Percentiles rank a stretch among this genome's conserved stretches.
Conservation (phyloP, 2,888 invertebrate species). For the Spisula solida region DNA sequence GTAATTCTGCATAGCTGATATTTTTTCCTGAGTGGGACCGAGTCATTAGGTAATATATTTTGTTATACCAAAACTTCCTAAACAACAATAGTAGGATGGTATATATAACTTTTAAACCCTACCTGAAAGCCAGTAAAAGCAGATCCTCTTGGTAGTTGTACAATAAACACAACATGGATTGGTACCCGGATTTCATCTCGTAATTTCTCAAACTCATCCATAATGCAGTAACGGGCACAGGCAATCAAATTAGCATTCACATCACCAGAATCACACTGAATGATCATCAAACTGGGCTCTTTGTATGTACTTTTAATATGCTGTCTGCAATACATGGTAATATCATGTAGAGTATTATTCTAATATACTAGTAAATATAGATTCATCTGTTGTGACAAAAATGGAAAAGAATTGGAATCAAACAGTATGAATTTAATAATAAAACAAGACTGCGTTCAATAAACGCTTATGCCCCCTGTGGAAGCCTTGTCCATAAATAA, state of each 20-base stretch:
- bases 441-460: no score
- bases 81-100: no score
- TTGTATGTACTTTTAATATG: slow-evolving; percentile 32
- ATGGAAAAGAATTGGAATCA: no score
- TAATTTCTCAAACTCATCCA: slow-evolving; percentile 77
- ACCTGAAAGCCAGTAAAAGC: slow-evolving; percentile 85
- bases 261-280: slow-evolving; percentile 85
- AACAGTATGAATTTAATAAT: no score
- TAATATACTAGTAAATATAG: no score
- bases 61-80: neutral
- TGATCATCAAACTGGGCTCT: slow-evolving; percentile 76
- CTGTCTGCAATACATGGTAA: slow-evolving; percentile 35
- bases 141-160: slow-evolving; percentile 82
- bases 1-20: no score
- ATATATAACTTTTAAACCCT: no score
- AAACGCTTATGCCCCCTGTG: no score
- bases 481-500: no score
- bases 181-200: slow-evolving; percentile 52
- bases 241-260: slow-evolving; percentile 81
- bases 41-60: neutral
- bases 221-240: slow-evolving; percentile 83
- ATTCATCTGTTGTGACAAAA: no score
- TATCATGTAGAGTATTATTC: no score
- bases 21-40: no score
- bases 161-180: slow-evolving; percentile 80